Percentiles rank a stretch among this genome's conserved stretches.
Conservation (phyloP, 2,113 vertebrate genomes). For the Murina feae region DNA sequence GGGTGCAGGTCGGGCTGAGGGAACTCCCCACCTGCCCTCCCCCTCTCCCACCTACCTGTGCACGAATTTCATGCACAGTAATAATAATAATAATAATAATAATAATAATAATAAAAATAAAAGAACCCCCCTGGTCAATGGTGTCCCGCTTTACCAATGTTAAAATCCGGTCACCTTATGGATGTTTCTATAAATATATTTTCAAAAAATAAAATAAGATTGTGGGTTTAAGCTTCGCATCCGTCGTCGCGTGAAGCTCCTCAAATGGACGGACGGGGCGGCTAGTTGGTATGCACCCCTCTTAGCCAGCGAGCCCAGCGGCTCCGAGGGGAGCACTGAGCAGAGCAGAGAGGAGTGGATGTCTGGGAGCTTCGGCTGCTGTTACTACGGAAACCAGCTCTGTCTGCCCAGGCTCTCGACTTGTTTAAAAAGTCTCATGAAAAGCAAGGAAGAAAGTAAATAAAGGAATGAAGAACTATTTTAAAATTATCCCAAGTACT, state of each 20-base stretch:
- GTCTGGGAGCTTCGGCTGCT: constrained; percentile 4
- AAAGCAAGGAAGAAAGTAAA: not conserved
- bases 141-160: too few species aligned
- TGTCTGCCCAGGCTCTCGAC: not conserved
- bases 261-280: not conserved
- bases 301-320: not conserved
- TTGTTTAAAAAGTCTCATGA: not conserved
- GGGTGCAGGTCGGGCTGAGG: too few species aligned
- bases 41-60: too few species aligned
- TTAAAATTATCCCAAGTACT: not conserved
- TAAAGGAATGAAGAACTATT: not conserved
- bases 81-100: too few species aligned
- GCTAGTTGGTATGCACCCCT: constrained; percentile 44
- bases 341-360: not conserved
- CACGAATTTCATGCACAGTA: too few species aligned
- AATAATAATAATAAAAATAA: too few species aligned
- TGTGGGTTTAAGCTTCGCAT: constrained; percentile 23
- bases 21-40: too few species aligned
- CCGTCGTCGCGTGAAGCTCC: not conserved
- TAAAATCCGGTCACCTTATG: too few species aligned
- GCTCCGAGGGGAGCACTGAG: not conserved
- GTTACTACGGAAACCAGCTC: constrained; percentile 65
- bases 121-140: too few species aligned
- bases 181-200: too few species aligned
- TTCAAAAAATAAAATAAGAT: not conserved